phyloP scores from a whole-genome alignment of 2,113 vertebrate genomes.

The Marmota monax region DNA sequence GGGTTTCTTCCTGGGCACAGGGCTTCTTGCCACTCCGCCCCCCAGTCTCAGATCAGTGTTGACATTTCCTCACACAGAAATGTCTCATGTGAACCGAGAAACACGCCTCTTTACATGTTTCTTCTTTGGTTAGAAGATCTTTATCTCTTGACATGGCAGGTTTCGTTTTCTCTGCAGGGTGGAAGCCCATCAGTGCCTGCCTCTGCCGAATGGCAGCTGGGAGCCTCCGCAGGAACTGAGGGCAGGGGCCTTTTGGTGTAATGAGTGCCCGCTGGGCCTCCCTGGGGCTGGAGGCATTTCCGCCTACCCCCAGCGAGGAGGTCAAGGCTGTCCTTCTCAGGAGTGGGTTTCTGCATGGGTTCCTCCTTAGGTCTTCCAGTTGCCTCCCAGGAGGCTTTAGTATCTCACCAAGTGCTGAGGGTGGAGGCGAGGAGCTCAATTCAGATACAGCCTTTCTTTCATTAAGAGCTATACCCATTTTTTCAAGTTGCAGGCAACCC shows the following conservation, averaged over 20 bases:
- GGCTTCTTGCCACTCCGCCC: not conserved
- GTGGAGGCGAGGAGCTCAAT: not conserved
- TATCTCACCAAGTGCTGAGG: not conserved
- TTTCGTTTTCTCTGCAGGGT: conserved; percentile 64
- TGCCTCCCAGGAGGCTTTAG: not conserved
- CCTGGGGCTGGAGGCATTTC: rapidly evolving
- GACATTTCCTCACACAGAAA: not conserved
- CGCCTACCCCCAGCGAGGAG: not conserved
- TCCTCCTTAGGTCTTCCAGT: not conserved
- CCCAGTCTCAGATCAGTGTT: not conserved
- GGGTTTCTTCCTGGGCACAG: not conserved
- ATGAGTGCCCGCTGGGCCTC: not conserved
- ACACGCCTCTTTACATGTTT: not conserved
- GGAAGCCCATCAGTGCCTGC: not conserved
- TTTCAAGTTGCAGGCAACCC: not conserved
- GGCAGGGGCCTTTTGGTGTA: not conserved
- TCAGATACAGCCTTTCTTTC: not conserved
- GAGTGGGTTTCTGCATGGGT: not conserved
- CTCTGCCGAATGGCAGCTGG: not conserved
- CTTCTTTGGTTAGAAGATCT: conserved; percentile 60
- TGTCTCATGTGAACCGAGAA: not conserved
- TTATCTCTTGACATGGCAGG: conserved; percentile 57
- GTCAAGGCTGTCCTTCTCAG: not conserved
- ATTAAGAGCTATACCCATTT: not conserved
- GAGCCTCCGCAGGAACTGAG: not conserved